Conservation (phyloP, 2,113 vertebrate genomes). For the Mus pahari region DNA sequence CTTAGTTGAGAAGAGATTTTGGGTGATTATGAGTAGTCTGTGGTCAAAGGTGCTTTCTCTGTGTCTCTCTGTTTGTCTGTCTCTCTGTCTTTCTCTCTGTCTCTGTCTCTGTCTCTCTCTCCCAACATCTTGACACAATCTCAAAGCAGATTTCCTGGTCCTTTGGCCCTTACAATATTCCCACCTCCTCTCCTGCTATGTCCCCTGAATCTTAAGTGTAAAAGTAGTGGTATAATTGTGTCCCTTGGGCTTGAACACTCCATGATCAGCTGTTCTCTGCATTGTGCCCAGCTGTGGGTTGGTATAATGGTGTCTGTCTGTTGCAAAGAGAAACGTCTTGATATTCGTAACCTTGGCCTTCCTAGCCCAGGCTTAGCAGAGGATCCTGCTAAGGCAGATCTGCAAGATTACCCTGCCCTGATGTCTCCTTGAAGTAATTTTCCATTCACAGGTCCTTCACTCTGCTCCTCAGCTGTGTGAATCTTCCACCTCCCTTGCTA, state of each 20-base stretch:
- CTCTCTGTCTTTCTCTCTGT: background rate
- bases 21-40: background rate
- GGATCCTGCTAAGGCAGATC: background rate
- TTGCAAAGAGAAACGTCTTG: background rate
- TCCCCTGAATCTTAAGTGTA: background rate
- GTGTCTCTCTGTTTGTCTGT: too few species aligned
- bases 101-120: too few species aligned
- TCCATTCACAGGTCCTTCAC: background rate
- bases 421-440: background rate
- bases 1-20: background rate
- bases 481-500: background rate
- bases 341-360: background rate
- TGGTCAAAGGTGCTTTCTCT: background rate
- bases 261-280: background rate
- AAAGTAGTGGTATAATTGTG: background rate
- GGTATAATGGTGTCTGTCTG: background rate
- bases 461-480: background rate
- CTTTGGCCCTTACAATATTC: background rate
- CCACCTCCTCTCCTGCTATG: background rate
- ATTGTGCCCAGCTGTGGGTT: background rate
- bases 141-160: background rate
- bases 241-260: background rate
- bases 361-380: constrained; percentile 13
- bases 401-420: too few species aligned
- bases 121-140: background rate